phyloP scores from a whole-genome alignment of 2,888 invertebrate species.

The Cenopis cana region DNA sequence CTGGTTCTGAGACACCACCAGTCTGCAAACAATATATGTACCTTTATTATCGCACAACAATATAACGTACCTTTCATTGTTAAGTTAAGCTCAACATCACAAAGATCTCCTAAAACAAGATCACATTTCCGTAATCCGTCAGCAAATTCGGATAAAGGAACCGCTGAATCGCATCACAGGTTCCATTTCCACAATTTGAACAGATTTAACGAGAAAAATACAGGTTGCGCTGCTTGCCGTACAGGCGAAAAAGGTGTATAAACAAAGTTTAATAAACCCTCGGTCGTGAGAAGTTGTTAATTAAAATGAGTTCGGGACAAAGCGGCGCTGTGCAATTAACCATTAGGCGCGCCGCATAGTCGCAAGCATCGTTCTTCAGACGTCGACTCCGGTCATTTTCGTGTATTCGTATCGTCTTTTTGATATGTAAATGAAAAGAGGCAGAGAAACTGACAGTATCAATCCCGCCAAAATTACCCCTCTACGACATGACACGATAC shows the following conservation, averaged over 20 bases:
- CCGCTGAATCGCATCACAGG: conserved; percentile 33
- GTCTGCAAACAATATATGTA: conserved; percentile 78
- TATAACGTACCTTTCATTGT: too few relatives aligned
- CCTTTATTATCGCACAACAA: too few relatives aligned
- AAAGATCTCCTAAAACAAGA: neutral
- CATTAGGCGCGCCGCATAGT: conserved; percentile 42
- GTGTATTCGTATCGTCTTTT: too few relatives aligned
- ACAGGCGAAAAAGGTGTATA: conserved; percentile 49
- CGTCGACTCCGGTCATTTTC: neutral
- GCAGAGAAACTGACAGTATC: too few relatives aligned
- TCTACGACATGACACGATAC: too few relatives aligned
- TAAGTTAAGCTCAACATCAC: neutral
- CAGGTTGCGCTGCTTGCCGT: conserved; percentile 21
- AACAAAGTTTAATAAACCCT: conserved; percentile 57
- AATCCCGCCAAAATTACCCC: too few relatives aligned
- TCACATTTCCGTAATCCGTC: conserved; percentile 11
- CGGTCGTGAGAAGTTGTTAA: conserved; percentile 54
- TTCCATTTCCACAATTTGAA: conserved; percentile 19
- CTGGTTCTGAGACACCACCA: conserved; percentile 94
- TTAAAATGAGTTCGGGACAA: conserved; percentile 56
- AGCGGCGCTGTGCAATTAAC: conserved; percentile 47
- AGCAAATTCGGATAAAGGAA: conserved; percentile 33
- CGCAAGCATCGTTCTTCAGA: conserved; percentile 19
- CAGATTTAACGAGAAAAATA: conserved; percentile 39
- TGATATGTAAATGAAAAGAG: too few relatives aligned